A percentile compares a stretch with the other conserved stretches of the same genome.
These are phyloP conservation scores for Atherix ibis DNA, from an alignment of 2,888 invertebrate genomes.

Conservation along the genomic window DNA sequence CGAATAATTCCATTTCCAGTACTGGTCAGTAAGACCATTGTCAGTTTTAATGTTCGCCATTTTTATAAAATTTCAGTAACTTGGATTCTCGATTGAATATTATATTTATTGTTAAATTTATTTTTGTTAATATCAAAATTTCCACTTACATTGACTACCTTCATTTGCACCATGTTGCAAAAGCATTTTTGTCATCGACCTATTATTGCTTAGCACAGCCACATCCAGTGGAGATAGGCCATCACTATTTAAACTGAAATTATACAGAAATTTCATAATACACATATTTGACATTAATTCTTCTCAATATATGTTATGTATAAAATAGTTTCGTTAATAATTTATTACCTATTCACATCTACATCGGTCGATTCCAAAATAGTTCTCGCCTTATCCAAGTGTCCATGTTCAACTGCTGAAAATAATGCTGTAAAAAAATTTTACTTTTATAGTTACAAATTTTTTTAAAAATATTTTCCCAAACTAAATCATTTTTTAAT, in stretches of 20 bases:
- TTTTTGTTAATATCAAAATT: slow-evolving; percentile 12
- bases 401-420: slow-evolving; percentile 90
- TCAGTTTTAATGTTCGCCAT: too few species aligned
- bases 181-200: slow-evolving; percentile 77
- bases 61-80: too few species aligned
- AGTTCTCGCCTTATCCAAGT: slow-evolving; percentile 78
- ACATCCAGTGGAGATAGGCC: slow-evolving; percentile 83
- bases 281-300: too few species aligned
- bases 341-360: slow-evolving; percentile 74
- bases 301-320: neutral
- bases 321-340: neutral
- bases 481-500: neutral
- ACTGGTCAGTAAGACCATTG: too few species aligned
- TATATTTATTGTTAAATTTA: too few species aligned
- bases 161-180: slow-evolving; percentile 74
- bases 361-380: slow-evolving; percentile 85
- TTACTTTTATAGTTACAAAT: slow-evolving; percentile 1
- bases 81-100: too few species aligned
- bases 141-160: slow-evolving; percentile 62
- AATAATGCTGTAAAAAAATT: slow-evolving; percentile 56
- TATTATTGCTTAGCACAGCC: slow-evolving; percentile 79
- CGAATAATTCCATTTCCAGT: too few species aligned
- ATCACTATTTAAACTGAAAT: slow-evolving; percentile 69
- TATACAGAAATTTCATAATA: too few species aligned
- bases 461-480: neutral